Percentiles rank a stretch among this genome's conserved stretches.
phyloP scores from a whole-genome alignment of 2,888 invertebrate species.

The Silvanus unidentatus region DNA sequence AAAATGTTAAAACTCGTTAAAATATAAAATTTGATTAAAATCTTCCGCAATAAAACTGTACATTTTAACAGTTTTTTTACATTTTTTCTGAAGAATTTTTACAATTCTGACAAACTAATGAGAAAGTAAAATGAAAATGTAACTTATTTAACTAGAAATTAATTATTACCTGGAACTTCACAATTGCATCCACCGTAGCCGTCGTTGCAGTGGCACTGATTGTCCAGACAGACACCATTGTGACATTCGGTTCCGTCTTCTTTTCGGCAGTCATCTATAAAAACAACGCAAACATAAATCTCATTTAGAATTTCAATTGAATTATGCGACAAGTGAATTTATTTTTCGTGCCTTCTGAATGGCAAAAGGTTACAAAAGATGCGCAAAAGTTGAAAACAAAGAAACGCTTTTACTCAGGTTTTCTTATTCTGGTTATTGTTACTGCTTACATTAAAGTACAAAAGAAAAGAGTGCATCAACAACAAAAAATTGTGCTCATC shows the following conservation, averaged over 20 bases:
- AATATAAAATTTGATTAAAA: no score
- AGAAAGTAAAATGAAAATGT: no score
- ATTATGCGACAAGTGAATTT: slow-evolving; percentile 12
- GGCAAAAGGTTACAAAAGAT: slow-evolving; percentile 13
- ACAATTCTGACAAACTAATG: no score
- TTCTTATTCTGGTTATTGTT: no score
- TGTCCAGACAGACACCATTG: slow-evolving; percentile 89
- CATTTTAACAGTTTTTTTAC: no score
- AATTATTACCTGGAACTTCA: slow-evolving; percentile 79
- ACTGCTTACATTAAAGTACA: slow-evolving; percentile 23
- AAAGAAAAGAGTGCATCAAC: slow-evolving; percentile 17
- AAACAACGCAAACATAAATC: slow-evolving; percentile 8
- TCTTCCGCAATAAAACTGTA: no score
- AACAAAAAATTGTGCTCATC: slow-evolving; percentile 3
- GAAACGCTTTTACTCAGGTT: slow-evolving; percentile 12
- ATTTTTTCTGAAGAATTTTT: no score
- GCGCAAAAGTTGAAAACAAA: slow-evolving; percentile 20
- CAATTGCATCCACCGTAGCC: slow-evolving; percentile 93
- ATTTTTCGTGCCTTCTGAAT: slow-evolving; percentile 11
- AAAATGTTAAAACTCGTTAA: no score
- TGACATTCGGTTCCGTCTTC: slow-evolving; percentile 84
- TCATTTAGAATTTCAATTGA: no score
- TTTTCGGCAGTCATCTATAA: slow-evolving; percentile 85
- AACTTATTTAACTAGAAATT: not conserved
- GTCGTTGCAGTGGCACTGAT: slow-evolving; percentile 93